Percentiles rank a stretch among this genome's conserved stretches.
phyloP scores from a whole-genome alignment of 2,888 invertebrate species.

The Frankliniella intonsa region DNA sequence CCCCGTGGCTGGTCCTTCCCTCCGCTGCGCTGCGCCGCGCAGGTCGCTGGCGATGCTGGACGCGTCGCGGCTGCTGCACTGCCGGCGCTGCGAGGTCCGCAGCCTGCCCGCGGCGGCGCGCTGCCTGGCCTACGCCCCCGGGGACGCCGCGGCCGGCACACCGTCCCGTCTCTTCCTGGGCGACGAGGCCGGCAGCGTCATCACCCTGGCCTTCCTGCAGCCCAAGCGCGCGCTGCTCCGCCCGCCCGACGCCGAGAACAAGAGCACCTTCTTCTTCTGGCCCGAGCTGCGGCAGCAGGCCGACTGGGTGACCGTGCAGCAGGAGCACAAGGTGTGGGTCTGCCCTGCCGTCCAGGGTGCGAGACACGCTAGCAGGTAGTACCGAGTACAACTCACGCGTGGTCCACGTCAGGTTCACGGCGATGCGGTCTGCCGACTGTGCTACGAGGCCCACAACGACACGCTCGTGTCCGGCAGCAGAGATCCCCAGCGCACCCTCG shows the following conservation, averaged over 20 bases:
- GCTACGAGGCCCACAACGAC: constrained; percentile 49
- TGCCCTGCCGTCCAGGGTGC: too few species aligned
- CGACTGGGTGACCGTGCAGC: constrained; percentile 49
- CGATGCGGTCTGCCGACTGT: constrained; percentile 50
- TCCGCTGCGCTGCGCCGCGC: background rate
- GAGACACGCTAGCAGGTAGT: too few species aligned
- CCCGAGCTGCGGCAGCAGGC: constrained; percentile 54
- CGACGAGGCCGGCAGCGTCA: constrained; percentile 54
- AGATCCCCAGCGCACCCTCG: constrained; percentile 51
- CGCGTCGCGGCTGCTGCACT: constrained; percentile 55
- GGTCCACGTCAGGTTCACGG: constrained; percentile 47
- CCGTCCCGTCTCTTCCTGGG: constrained; percentile 49
- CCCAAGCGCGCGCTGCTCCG: constrained; percentile 53
- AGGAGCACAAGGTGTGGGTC: constrained; percentile 45
- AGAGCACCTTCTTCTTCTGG: constrained; percentile 52
- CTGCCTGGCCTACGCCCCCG: constrained; percentile 50
- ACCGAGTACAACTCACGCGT: too few species aligned
- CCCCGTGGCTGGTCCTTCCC: too few species aligned
- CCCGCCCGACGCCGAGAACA: constrained; percentile 52
- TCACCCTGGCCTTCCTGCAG: constrained; percentile 52
- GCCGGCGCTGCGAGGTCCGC: constrained; percentile 55
- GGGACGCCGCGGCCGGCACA: constrained; percentile 33
- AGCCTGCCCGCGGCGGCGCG: constrained; percentile 41
- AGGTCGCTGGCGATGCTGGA: constrained; percentile 39
- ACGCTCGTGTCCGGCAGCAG: constrained; percentile 55